Evolutionary conservation across 2,888 invertebrate species (phyloP).

Genomic region (Teinopalpus imperialis): DNA sequence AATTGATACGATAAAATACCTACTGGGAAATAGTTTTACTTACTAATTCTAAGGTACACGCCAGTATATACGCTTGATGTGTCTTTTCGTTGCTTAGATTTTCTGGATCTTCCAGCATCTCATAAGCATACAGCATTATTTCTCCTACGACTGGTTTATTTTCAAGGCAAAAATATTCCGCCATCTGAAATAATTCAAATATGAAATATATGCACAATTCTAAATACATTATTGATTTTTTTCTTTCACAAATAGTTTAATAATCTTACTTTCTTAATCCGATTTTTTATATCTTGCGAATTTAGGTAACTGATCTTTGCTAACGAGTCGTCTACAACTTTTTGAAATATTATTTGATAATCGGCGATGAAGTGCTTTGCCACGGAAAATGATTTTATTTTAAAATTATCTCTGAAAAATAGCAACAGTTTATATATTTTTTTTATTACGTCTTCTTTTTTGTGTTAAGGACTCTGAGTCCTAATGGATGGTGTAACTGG

Average conservation of each 20-base stretch:
- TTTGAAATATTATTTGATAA: background rate
- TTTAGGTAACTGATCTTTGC: background rate
- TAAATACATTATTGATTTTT: too few species aligned
- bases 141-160: conserved; percentile 54
- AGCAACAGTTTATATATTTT: too few species aligned
- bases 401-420: too few species aligned
- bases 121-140: conserved; percentile 10
- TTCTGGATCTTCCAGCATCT: conserved; percentile 7
- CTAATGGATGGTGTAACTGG: too few species aligned
- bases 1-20: too few species aligned
- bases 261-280: background rate
- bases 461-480: too few species aligned
- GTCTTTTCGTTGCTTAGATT: background rate
- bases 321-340: background rate
- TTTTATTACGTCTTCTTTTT: too few species aligned
- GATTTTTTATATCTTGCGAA: background rate
- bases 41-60: conserved; percentile 19
- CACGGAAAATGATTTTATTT: too few species aligned
- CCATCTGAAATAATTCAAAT: background rate
- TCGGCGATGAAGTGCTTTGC: background rate
- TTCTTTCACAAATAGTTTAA: too few species aligned
- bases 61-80: conserved; percentile 12
- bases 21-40: too few species aligned
- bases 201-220: too few species aligned
- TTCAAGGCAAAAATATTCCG: conserved; percentile 58